phyloP scores from a whole-genome alignment of 1,140 invertebrate genomes.

The Sitophilus oryzae region DNA sequence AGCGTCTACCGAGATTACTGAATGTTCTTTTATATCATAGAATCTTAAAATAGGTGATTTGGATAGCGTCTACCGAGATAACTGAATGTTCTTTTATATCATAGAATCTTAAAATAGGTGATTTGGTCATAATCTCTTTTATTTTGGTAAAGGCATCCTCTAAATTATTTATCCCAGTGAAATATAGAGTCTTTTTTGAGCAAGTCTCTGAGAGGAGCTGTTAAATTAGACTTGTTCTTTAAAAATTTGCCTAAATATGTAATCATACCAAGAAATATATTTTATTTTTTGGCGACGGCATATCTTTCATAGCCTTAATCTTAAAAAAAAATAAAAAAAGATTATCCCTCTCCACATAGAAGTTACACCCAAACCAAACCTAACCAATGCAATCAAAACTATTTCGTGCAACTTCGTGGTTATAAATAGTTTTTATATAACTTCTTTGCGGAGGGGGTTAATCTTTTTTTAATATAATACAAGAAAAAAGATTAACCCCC shows the following conservation, averaged over 20 bases:
- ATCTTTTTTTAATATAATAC: no score
- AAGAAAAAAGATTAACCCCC: no score
- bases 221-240: conserved; percentile 35
- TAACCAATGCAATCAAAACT: no score
- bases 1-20: conserved; percentile 39
- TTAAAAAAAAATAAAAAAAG: no score
- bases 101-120: conserved; percentile 36
- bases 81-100: conserved; percentile 32
- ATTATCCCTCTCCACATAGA: no score
- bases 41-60: conserved; percentile 35
- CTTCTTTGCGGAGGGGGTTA: no score
- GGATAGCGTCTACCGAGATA: no score
- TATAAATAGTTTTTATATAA: no score
- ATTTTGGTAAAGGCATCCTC: conserved; percentile 32
- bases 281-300: conserved; percentile 34
- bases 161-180: conserved; percentile 24
- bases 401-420: no score
- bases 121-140: no score
- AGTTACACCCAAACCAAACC: no score
- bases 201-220: conserved; percentile 30
- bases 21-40: conserved; percentile 34
- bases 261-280: conserved; percentile 40
- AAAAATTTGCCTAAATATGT: conserved; percentile 43
- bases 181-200: conserved; percentile 31
- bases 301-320: conserved; percentile 32